These are phyloP conservation scores for Polyommatus iphigenia DNA, from an alignment of 2,888 invertebrate species.

Conservation along the genomic window DNA sequence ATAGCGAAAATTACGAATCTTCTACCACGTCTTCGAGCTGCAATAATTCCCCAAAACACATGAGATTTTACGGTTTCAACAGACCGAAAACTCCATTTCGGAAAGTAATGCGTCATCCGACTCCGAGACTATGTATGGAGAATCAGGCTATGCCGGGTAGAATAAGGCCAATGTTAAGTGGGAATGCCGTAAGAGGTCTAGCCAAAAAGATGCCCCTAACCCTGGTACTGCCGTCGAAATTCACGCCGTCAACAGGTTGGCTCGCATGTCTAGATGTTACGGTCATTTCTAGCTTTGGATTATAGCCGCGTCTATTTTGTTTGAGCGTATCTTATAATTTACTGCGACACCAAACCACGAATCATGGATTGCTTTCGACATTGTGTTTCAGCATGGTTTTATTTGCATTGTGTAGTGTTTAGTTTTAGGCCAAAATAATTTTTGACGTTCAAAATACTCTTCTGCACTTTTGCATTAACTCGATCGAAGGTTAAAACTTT, in stretches of 20 bases:
- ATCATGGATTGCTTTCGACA: conserved; percentile 47
- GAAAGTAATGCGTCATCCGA: conserved; percentile 60
- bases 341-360: conserved; percentile 51
- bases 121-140: conserved; percentile 65
- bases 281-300: conserved; percentile 42
- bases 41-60: conserved; percentile 82
- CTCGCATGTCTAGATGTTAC: conserved; percentile 56
- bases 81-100: conserved; percentile 67
- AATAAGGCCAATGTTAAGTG: conserved; percentile 58
- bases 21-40: conserved; percentile 83
- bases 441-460: not conserved
- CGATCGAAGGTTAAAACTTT: not conserved
- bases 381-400: conserved; percentile 22
- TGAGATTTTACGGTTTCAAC: conserved; percentile 67
- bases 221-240: conserved; percentile 78
- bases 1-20: conserved; percentile 82
- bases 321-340: conserved; percentile 37
- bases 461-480: not conserved
- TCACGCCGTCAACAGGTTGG: conserved; percentile 72
- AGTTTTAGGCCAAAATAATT: conserved; percentile 21
- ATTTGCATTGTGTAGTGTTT: conserved; percentile 21
- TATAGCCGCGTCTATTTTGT: conserved; percentile 42
- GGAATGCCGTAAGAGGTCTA: conserved; percentile 63
- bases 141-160: conserved; percentile 51
- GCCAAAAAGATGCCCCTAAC: conserved; percentile 74